Evolutionary conservation across 2,797 vertebrate genomes (phyloP).

Genomic region (Platyrinchus mystaceus): DNA sequence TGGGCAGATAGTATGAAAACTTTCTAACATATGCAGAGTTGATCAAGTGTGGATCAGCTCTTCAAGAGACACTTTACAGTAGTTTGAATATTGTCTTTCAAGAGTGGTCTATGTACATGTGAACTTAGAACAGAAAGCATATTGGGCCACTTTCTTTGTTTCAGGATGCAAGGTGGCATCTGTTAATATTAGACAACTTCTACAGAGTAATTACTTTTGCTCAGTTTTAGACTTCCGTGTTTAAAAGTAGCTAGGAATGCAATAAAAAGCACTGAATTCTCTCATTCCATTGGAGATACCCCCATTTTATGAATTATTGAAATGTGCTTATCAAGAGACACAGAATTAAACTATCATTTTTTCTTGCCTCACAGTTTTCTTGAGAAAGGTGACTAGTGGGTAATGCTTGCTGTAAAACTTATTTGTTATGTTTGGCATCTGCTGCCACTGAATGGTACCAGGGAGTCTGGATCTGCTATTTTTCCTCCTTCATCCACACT

Average conservation of each 20-base stretch:
- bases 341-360: neutral
- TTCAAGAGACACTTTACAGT: neutral
- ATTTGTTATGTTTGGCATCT: conserved; percentile 59
- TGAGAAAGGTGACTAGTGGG: neutral
- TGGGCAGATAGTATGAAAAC: neutral
- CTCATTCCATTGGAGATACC: neutral
- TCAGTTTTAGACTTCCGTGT: neutral
- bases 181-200: neutral
- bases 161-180: neutral
- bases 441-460: conserved; percentile 37
- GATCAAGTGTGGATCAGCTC: neutral
- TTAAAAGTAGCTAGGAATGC: neutral
- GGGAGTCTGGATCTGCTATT: conserved; percentile 50
- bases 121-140: neutral
- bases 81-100: neutral
- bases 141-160: neutral
- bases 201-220: neutral
- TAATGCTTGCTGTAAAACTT: conserved; percentile 34
- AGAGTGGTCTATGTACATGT: neutral
- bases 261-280: neutral
- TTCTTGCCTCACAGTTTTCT: neutral
- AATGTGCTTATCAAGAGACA: neutral
- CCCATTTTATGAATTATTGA: neutral
- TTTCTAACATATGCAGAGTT: neutral
- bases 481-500: conserved; percentile 44